phyloP scores from a whole-genome alignment of 2,888 invertebrate species.

The Netelia virgata region DNA sequence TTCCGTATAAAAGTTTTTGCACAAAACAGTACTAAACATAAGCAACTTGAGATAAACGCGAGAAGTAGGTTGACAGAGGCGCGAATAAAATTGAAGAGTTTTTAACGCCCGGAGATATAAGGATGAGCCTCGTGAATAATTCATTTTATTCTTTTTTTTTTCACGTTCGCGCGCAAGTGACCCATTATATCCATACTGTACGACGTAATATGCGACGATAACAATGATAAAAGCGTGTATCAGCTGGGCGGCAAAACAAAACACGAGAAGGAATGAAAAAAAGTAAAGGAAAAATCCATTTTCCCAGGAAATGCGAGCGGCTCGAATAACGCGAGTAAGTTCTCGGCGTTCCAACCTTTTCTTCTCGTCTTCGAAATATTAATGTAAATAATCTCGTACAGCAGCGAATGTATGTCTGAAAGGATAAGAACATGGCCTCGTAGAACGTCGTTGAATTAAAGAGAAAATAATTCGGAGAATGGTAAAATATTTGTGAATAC shows the following conservation, averaged over 20 bases:
- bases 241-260: neutral
- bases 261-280: slow-evolving; percentile 1
- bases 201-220: neutral
- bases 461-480: neutral
- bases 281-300: neutral
- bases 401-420: neutral
- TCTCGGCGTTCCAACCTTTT: neutral
- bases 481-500: neutral
- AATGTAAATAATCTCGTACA: neutral
- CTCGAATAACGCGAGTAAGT: neutral
- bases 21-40: too few relatives aligned
- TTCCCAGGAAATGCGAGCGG: neutral
- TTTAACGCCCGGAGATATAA: neutral
- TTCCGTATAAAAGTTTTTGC: too few relatives aligned
- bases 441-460: neutral
- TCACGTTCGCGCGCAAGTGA: neutral
- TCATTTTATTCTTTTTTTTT: slow-evolving; percentile 3
- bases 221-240: neutral
- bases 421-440: neutral
- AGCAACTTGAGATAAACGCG: too few relatives aligned
- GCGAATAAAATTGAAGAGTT: neutral
- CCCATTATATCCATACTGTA: neutral
- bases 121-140: slow-evolving; percentile 11
- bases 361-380: neutral
- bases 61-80: too few relatives aligned